phyloP scores from a whole-genome alignment of 2,113 vertebrate species.

The Neodontobutis hainanensis region DNA sequence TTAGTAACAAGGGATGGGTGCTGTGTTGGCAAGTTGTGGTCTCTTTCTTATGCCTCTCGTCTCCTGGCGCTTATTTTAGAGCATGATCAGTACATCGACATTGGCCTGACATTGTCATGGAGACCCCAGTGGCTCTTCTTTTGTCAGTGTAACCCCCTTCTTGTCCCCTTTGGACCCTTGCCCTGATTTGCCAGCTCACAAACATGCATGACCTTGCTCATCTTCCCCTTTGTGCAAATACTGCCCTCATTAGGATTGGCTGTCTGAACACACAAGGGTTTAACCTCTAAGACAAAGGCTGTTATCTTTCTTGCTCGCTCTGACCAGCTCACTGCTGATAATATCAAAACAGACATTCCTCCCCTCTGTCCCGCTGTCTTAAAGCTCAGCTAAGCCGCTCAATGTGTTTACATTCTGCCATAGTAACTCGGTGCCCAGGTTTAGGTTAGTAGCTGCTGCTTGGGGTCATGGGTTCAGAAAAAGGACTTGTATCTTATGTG shows the following conservation, averaged over 20 bases:
- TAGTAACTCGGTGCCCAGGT: conserved; percentile 44
- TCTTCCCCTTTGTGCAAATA: conserved; percentile 26
- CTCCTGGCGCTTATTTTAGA: conserved; percentile 5
- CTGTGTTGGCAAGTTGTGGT: neutral
- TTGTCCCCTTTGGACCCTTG: conserved; percentile 8
- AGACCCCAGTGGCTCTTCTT: conserved; percentile 27
- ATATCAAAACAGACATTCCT: conserved; percentile 45
- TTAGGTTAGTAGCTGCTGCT: conserved; percentile 18
- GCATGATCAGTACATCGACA: conserved; percentile 20
- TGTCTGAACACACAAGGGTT: conserved; percentile 46
- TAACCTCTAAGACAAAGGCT: conserved; percentile 59
- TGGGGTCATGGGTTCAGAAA: conserved; percentile 29
- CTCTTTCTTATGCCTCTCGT: conserved; percentile 3
- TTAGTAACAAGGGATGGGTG: conserved; percentile 3
- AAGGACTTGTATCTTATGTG: conserved; percentile 30
- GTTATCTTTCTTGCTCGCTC: conserved; percentile 31
- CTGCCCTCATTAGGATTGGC: conserved; percentile 41
- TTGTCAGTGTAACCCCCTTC: conserved; percentile 22
- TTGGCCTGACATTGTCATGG: conserved; percentile 50
- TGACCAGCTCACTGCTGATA: conserved; percentile 26
- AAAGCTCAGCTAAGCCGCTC: conserved; percentile 32
- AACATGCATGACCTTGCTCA: conserved; percentile 45
- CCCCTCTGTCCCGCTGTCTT: conserved; percentile 19
- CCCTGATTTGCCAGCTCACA: conserved; percentile 19
- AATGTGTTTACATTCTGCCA: conserved; percentile 56